Evolutionary conservation across 2,113 vertebrate genomes (phyloP), one percentile per base, ranked within the genome.

Genomic region (Eurypyga helias): DNA sequence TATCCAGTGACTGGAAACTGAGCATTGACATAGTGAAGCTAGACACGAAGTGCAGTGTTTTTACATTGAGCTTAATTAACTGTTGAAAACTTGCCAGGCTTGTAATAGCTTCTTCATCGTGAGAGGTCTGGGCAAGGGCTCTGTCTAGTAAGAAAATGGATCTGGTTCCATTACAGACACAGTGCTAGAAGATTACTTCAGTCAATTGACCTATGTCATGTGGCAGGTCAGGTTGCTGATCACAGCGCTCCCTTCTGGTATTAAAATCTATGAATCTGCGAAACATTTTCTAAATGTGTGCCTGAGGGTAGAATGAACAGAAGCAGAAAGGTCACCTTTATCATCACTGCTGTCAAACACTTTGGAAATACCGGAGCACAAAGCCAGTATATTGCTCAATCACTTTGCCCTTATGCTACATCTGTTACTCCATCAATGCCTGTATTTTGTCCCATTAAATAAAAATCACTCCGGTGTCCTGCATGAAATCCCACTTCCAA

Each of bases 271-370:
- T 2, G 3, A 71, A 36, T 72, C 77, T 36, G 4, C 69, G 48
- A 46, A 92, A 41, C 52, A 5, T 67, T 95, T 87, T 82, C 48
- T 45, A 45, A 82, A 9, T 25, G 41, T 71, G 17, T 89, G 89
- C 83, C 91, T 23, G 13, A 60, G 41, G 64, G 73, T 72, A 61
- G 90, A 81, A 60, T 6, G 55, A 94, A 10, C 61, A 90, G 79
- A 95, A 93, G 77, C 57, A 75, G 86, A 96, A 95, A 95, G 95
- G 94, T 96, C 94, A 89, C 76, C 83, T 95, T 54, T 75, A 36
- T 82, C 79, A 73, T 82, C 71, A 28, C 4, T 82, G 86, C 90
- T 96, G 83, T 93, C 88, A 92, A 96, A 89, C 73, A 23, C 80
- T 75, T 78, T 45, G 76, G 80, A 86, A 94, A 92, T 7, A 86